Percentiles rank a stretch among this genome's conserved stretches.
These are phyloP conservation scores for Eumacrocentrus americanus DNA, from an alignment of 2,888 invertebrate species.

Conservation along the genomic window DNA sequence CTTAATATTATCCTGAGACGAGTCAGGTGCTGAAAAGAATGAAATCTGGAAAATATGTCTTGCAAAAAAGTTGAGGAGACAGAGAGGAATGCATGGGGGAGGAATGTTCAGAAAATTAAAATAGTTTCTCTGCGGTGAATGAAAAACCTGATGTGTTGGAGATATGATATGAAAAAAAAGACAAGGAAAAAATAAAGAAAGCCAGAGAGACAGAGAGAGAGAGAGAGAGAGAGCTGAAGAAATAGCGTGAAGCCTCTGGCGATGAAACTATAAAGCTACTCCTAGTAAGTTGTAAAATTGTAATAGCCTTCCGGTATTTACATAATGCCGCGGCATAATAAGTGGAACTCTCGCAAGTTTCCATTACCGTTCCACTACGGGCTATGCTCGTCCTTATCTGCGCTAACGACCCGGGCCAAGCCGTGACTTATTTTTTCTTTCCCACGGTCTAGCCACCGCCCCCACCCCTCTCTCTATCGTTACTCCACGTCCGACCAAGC, in stretches of 20 bases:
- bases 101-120: constrained; percentile 35
- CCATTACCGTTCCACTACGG: constrained; percentile 46
- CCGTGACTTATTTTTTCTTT: constrained; percentile 42
- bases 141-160: constrained; percentile 12
- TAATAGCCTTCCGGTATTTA: constrained; percentile 59
- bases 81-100: constrained; percentile 14
- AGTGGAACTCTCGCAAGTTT: constrained; percentile 53
- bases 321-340: constrained; percentile 57
- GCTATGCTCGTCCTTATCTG: constrained; percentile 41
- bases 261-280: constrained; percentile 57
- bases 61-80: constrained; percentile 8
- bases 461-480: background rate
- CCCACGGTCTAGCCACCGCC: background rate
- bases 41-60: constrained; percentile 34
- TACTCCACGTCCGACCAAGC: background rate
- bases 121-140: constrained; percentile 31
- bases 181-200: constrained; percentile 6
- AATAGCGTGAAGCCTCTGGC: constrained; percentile 38
- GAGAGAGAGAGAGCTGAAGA: constrained; percentile 23
- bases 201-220: constrained; percentile 13
- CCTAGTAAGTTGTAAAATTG: constrained; percentile 58
- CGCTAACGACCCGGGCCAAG: constrained; percentile 44
- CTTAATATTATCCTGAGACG: constrained; percentile 34
- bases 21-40: constrained; percentile 14
- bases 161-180: constrained; percentile 22